Percentiles rank a stretch among this genome's conserved stretches.
These are phyloP conservation scores for Cyphomyrus plagiostoma DNA, from an alignment of 2,113 vertebrate genomes.

Conservation along the genomic window DNA sequence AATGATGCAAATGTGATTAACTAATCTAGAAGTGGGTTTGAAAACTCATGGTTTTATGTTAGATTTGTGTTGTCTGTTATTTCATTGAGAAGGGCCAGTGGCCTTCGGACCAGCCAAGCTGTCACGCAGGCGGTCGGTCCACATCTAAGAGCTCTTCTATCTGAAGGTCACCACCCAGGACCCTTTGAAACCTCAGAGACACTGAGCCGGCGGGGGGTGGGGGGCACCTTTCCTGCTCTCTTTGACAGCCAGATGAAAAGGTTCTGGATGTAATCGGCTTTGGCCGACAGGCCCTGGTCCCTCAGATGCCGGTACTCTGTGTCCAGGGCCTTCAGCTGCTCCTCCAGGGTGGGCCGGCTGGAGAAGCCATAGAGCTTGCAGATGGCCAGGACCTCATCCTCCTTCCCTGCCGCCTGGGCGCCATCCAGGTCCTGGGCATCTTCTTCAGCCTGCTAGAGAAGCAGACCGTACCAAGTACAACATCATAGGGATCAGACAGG, in stretches of 20 bases:
- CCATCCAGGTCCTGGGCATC: constrained; percentile 35
- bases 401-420: constrained; percentile 47
- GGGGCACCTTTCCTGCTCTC: constrained; percentile 46
- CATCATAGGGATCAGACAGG: background rate
- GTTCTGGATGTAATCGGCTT: constrained; percentile 55
- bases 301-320: constrained; percentile 53
- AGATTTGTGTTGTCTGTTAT: background rate
- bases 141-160: background rate
- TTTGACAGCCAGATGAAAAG: constrained; percentile 59
- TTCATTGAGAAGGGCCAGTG: background rate
- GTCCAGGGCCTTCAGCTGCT: constrained; percentile 59
- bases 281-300: constrained; percentile 53
- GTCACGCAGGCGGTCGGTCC: background rate
- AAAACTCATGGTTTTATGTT: background rate
- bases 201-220: background rate
- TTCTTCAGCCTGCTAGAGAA: constrained; percentile 33
- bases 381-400: constrained; percentile 57
- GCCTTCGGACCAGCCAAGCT: background rate
- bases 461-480: background rate
- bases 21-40: background rate
- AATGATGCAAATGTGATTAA: background rate
- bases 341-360: constrained; percentile 44
- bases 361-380: constrained; percentile 55
- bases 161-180: background rate
- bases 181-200: background rate